Percentiles rank a stretch among this genome's conserved stretches.
phyloP scores from a whole-genome alignment of 2,797 vertebrate genomes.

The Aldrovandia affinis region DNA sequence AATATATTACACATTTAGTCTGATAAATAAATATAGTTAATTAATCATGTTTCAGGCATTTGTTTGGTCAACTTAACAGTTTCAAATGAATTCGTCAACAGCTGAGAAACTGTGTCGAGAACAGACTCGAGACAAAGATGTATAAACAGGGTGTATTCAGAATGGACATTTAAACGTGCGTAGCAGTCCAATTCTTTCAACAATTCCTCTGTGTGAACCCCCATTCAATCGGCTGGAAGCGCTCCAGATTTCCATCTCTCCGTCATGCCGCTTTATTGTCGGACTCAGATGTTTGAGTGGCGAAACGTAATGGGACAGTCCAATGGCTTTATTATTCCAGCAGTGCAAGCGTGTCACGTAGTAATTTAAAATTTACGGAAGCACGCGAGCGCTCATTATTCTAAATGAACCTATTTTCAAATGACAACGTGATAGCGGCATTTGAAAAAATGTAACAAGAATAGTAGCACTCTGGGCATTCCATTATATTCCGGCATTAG shows the following conservation, averaged over 20 bases:
- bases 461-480: background rate
- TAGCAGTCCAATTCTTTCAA: background rate
- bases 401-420: background rate
- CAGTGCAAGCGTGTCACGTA: background rate
- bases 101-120: conserved; percentile 51
- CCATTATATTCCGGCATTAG: background rate
- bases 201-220: background rate
- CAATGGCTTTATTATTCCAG: background rate
- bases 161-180: conserved; percentile 58
- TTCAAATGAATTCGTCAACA: conserved; percentile 62
- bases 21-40: conserved; percentile 61
- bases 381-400: background rate
- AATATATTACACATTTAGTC: background rate
- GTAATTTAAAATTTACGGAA: background rate
- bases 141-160: conserved; percentile 58
- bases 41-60: conserved; percentile 69
- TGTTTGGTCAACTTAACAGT: conserved; percentile 54
- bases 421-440: background rate
- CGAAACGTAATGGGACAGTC: background rate
- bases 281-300: background rate
- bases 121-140: conserved; percentile 65
- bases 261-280: background rate
- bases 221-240: background rate
- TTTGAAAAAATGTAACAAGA: background rate
- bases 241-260: background rate